Conservation (phyloP, 1,140 invertebrate genomes). For the Euura lappo region DNA sequence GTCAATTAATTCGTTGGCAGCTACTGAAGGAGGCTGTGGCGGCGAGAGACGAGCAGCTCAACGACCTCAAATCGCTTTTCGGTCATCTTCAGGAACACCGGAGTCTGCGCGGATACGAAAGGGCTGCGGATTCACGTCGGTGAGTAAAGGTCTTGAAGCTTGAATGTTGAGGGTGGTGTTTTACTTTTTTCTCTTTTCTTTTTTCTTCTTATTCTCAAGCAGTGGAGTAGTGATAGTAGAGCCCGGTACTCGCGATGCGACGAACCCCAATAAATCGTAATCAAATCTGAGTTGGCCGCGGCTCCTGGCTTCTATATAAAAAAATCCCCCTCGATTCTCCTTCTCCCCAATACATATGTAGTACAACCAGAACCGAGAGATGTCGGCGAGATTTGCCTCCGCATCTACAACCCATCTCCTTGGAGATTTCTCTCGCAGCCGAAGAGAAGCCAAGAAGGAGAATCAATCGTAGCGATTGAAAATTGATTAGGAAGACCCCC, state of each 20-base stretch:
- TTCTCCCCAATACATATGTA: too few species aligned
- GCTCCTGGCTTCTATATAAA: too few species aligned
- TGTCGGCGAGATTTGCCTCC: neutral
- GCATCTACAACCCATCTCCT: neutral
- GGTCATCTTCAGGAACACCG: conserved; percentile 66
- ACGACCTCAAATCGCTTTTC: conserved; percentile 69
- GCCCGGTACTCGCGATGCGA: neutral
- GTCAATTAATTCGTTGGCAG: conserved; percentile 22
- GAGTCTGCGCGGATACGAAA: conserved; percentile 59
- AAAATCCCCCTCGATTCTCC: too few species aligned
- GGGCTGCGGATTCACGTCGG: conserved; percentile 51
- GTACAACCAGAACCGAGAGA: neutral
- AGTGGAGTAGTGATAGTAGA: neutral
- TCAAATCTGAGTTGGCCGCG: neutral
- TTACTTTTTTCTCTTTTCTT: too few species aligned
- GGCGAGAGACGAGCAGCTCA: conserved; percentile 64
- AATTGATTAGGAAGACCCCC: conserved; percentile 1
- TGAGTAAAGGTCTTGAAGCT: conserved; percentile 43
- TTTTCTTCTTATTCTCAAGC: too few species aligned
- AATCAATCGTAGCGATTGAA: conserved; percentile 2
- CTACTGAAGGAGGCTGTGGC: conserved; percentile 56
- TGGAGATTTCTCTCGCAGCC: neutral
- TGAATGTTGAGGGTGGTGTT: conserved; percentile 19
- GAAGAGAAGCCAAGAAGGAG: conserved; percentile 1
- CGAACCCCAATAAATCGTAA: conserved; percentile 1